Conservation (phyloP, 2,113 vertebrate genomes). For the Ranitomeya variabilis region DNA sequence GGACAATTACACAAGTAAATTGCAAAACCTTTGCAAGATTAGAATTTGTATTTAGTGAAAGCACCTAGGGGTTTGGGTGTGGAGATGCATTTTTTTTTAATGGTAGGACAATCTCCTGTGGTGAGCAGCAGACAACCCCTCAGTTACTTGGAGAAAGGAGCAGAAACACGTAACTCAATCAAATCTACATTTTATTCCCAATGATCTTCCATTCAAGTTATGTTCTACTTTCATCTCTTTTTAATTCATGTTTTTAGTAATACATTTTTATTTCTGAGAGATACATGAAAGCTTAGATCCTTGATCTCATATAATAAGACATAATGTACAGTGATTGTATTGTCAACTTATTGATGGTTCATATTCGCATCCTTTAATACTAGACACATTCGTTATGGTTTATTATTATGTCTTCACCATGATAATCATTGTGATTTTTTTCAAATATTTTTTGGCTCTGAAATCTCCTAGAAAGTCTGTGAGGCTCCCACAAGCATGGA, state of each 20-base stretch:
- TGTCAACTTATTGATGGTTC: not conserved
- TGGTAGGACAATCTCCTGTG: constrained; percentile 57
- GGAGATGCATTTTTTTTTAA: constrained; percentile 58
- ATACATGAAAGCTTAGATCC: not conserved
- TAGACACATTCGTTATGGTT: not conserved
- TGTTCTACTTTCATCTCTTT: not conserved
- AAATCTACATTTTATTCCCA: constrained; percentile 24
- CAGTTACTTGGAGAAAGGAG: constrained; percentile 59
- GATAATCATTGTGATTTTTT: too few relatives aligned
- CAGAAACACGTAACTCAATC: constrained; percentile 38
- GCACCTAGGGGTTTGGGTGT: constrained; percentile 66
- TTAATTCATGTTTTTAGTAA: not conserved
- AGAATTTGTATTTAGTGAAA: constrained; percentile 70
- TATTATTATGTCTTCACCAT: too few relatives aligned
- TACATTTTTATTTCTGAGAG: not conserved
- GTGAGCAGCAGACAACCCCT: constrained; percentile 57
- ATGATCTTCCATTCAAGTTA: not conserved
- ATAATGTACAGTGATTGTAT: not conserved
- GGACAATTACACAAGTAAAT: constrained; percentile 76
- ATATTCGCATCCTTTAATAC: not conserved
- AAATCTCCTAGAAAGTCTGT: too few relatives aligned
- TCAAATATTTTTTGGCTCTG: too few relatives aligned
- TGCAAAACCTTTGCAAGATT: constrained; percentile 67
- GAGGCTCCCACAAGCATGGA: too few relatives aligned
- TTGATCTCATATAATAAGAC: not conserved